Percentiles rank a stretch among this genome's conserved stretches.
Conservation (phyloP, 2,797 vertebrate species). For the Scleropages formosus region DNA sequence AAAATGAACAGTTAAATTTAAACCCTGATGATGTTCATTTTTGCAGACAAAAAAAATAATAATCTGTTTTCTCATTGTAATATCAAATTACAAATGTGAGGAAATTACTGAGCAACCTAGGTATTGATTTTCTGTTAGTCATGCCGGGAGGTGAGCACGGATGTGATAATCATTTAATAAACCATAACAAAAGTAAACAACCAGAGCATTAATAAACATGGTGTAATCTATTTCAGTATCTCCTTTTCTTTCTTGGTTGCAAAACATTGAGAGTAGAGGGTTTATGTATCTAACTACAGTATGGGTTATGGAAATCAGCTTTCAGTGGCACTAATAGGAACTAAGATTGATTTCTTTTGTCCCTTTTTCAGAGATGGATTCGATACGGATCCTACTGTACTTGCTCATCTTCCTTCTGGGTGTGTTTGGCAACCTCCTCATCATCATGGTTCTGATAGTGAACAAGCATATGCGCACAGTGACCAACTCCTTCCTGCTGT, state of each 20-base stretch:
- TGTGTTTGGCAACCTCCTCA: conserved; percentile 84
- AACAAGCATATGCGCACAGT: conserved; percentile 89
- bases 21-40: no score
- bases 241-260: neutral
- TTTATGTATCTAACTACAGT: neutral
- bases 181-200: neutral
- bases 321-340: no score
- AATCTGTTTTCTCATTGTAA: neutral
- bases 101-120: neutral
- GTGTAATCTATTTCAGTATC: neutral
- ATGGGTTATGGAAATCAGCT: neutral
- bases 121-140: neutral
- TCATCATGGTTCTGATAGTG: conserved; percentile 82
- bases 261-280: neutral
- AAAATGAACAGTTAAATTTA: no score
- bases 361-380: conserved; percentile 57
- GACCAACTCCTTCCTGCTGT: conserved; percentile 93
- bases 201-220: neutral
- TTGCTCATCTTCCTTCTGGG: conserved; percentile 84
- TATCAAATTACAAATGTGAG: neutral
- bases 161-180: conserved; percentile 12
- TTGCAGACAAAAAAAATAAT: no score
- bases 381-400: conserved; percentile 82
- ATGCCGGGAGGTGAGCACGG: neutral
- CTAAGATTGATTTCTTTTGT: neutral